Conservation (phyloP, 2,113 vertebrate species). For the Menura novaehollandiae region DNA sequence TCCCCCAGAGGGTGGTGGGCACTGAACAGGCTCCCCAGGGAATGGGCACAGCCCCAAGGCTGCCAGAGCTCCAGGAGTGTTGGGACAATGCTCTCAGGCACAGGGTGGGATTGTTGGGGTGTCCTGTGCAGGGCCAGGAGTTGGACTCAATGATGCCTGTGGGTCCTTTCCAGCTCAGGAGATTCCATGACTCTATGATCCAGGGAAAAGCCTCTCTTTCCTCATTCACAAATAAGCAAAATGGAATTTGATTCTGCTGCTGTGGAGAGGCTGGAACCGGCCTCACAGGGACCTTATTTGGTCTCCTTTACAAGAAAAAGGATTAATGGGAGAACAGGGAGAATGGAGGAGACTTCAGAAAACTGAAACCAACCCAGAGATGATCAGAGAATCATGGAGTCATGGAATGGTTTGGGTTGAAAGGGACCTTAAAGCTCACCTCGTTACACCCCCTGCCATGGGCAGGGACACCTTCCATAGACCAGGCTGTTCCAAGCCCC, state of each 20-base stretch:
- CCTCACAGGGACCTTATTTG: not conserved
- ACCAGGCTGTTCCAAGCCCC: not conserved
- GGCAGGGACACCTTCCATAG: not conserved
- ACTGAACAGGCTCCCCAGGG: not conserved
- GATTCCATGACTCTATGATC: not conserved
- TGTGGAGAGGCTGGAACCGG: not conserved
- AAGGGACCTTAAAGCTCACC: not conserved
- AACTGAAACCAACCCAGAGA: not conserved
- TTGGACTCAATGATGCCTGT: rapidly evolving
- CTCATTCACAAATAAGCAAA: not conserved
- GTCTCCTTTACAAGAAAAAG: not conserved
- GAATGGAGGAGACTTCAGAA: not conserved
- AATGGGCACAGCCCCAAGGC: not conserved
- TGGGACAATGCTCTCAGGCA: rapidly evolving
- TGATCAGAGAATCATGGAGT: rapidly evolving
- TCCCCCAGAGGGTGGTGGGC: not conserved
- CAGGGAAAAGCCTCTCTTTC: not conserved
- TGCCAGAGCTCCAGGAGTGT: not conserved
- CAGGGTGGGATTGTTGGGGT: not conserved
- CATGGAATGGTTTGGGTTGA: not conserved
- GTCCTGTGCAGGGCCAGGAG: not conserved
- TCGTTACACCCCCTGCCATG: not conserved
- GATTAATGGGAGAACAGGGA: not conserved
- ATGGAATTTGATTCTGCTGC: not conserved
- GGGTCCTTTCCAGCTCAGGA: not conserved